Evolutionary conservation across 2,888 invertebrate species (phyloP), one percentile per base, ranked within the genome.

Genomic region (Conchocele bisecta): DNA sequence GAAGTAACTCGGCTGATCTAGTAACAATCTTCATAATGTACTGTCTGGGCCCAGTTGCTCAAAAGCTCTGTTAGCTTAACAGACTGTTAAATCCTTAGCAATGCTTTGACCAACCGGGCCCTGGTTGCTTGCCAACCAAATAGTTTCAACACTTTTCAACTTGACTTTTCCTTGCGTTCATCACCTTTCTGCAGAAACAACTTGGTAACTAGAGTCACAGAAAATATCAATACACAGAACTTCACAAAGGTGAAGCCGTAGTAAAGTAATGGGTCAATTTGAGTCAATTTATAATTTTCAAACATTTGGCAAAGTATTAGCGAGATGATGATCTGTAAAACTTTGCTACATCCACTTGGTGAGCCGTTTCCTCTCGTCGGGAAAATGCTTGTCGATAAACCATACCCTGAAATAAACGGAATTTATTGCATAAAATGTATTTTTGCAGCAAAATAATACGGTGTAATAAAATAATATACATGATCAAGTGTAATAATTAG

Each of bases 361-460:
- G 42, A 22, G 9, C 4, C 22, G 13, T 26, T 15, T 2, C 22
- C 28, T 3, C 3, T 17, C 22, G 51, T 26, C 20, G 37, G 17
- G 24, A 22, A 26, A 7, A 67, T 17, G 41, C 31, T 39, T n/a
- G 48, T 46, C 31, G 57, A 64, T 9, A 72, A 17, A 11, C 75
- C 75, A 65, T 59, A 71, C 15, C 75, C 75, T 75, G 71, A 20
- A 71, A 68, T 1, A 28, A 53, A 48, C 29, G 35, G 20, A 64
- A 59, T 2, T 11, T n/a, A 46, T 22, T 20, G 5, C 17, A 58
- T n/a, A 48, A 5, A 15, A 39, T 15, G n/a, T 41, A 41, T 35
- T 35, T 11, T 35, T 35, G 37, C 37, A 35, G 37, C 13, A 9
- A 11, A 35, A 35, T 35, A 35, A 35, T 35, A 35, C 11, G 13